A percentile compares a stretch with the other conserved stretches of the same genome.
Conservation (phyloP, 2,797 vertebrate genomes). For the Cyclura pinguis region DNA sequence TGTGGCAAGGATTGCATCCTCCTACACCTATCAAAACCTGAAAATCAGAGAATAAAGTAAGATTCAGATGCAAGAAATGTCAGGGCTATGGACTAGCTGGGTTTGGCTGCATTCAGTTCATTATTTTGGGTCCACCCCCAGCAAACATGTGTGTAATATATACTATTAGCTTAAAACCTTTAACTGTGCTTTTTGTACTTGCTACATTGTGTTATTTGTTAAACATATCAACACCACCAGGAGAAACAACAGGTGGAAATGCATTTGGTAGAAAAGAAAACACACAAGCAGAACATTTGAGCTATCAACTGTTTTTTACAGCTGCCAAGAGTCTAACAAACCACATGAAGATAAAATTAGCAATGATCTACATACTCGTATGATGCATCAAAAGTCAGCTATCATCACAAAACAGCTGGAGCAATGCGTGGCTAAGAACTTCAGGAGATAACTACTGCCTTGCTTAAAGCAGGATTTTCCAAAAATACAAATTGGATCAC, state of each 20-base stretch:
- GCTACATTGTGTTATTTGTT: constrained; percentile 24
- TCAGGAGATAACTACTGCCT: constrained; percentile 59
- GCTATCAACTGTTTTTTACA: constrained; percentile 23
- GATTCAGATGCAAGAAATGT: background rate
- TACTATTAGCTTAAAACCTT: background rate
- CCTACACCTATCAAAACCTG: background rate
- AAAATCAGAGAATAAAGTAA: background rate
- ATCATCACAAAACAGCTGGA: constrained; percentile 72
- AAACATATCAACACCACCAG: background rate
- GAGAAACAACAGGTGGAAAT: constrained; percentile 39
- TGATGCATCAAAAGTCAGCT: constrained; percentile 69
- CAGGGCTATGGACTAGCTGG: constrained; percentile 7
- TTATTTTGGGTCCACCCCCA: background rate
- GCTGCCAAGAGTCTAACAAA: constrained; percentile 59
- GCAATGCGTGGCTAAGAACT: constrained; percentile 67
- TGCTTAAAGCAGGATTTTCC: constrained; percentile 67
- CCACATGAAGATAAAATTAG: constrained; percentile 68
- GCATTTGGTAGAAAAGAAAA: constrained; percentile 23
- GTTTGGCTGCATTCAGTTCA: background rate
- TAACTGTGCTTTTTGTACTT: background rate
- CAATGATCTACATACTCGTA: constrained; percentile 50
- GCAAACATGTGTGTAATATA: background rate
- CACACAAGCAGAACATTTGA: constrained; percentile 7
- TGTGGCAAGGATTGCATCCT: background rate
- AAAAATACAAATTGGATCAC: constrained; percentile 59